Evolutionary conservation across 1,140 invertebrate genomes (phyloP), one percentile per base, ranked within the genome.

Genomic region (Belonocnema kinseyi): DNA sequence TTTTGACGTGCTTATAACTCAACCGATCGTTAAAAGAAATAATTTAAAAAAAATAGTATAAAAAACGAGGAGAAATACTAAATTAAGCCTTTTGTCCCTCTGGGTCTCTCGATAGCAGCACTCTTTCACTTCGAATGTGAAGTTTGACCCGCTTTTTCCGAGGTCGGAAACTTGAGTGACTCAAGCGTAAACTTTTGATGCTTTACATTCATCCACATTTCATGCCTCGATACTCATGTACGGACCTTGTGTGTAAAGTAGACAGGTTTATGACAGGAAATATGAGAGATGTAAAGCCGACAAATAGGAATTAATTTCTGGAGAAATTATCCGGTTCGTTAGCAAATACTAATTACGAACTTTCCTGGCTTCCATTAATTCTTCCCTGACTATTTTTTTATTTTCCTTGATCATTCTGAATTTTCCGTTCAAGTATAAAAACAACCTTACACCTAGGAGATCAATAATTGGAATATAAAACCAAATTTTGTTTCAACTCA

Each of bases 131-230:
- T 66, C 26, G 61, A 66, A 66, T 61, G 40, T 46, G 40, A 46
- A 46, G 40, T 46, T 46, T 46, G 58, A 33, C 58, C 61, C 33
- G 61, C 3, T 66, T 66, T 46, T 40, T 16, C 58, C 14, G 14
- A 66, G 13, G 26, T 66, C 26, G 33, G 13, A 66, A 66, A 66
- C 33, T 66, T 66, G 61, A 40, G 14, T 26, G 21, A 66, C 61
- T 66, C 21, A 26, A 66, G 26, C 61, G 61, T 66, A 40, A 66
- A 66, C 58, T 61, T 61, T 61, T 13, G 3, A 66, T 16, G 61
- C 33, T 66, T 66, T 46, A 61, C 58, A 61, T 61, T 66, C 61
- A 66, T 66, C 26, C 61, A 40, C 61, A 66, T 66, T 66, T 66
- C 26, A 40, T 66, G 33, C 26, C 10, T 7, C 26, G 19, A 21